These are phyloP conservation scores for Galago senegalensis DNA, from an alignment of 2,797 vertebrate genomes.

Conservation along the genomic window DNA sequence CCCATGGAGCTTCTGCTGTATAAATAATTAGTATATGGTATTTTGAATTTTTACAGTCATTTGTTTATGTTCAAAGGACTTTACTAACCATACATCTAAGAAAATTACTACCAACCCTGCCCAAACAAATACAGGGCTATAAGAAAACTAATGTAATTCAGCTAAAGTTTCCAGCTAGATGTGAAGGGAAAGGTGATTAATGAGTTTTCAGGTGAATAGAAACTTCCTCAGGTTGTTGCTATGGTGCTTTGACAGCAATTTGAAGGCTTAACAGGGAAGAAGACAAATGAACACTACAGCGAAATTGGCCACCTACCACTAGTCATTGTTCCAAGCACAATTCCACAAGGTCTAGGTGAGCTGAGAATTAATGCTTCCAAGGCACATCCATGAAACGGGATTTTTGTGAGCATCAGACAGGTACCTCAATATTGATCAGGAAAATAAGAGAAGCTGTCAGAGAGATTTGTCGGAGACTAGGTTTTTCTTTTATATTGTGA, in stretches of 20 bases:
- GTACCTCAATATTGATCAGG: conserved; percentile 61
- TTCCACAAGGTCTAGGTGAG: conserved; percentile 76
- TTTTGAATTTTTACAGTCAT: background rate
- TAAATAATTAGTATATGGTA: background rate
- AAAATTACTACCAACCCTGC: background rate
- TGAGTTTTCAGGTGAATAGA: conserved; percentile 78
- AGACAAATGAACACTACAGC: conserved; percentile 76
- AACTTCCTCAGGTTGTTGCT: conserved; percentile 78
- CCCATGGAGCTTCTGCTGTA: background rate
- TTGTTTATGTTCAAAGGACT: conserved; percentile 37
- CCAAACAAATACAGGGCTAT: conserved; percentile 35
- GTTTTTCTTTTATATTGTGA: background rate
- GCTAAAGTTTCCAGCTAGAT: background rate
- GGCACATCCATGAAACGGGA: background rate
- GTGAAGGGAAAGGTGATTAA: conserved; percentile 74
- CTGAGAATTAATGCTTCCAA: conserved; percentile 77
- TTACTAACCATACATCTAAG: background rate
- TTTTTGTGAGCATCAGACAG: conserved; percentile 71
- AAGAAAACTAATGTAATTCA: conserved; percentile 24
- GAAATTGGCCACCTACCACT: conserved; percentile 70
- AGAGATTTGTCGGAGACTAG: background rate
- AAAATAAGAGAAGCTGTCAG: conserved; percentile 71
- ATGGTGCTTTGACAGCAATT: conserved; percentile 85
- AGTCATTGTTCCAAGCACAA: conserved; percentile 76
- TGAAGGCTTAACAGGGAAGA: conserved; percentile 76